These are phyloP conservation scores for Cinara cedri DNA, from an alignment of 2,888 invertebrate genomes.

Conservation along the genomic window DNA sequence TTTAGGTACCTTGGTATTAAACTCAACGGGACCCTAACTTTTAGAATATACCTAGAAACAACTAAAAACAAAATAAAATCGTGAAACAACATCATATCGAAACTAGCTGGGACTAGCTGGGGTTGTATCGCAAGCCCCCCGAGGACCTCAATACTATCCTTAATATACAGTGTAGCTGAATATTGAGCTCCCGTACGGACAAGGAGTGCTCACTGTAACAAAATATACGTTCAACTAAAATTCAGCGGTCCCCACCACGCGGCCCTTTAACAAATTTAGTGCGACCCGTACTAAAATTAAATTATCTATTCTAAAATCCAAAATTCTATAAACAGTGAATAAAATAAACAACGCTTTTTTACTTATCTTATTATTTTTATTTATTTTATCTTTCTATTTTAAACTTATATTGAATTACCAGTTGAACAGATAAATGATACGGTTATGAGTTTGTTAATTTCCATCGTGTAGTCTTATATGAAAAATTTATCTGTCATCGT, in stretches of 20 bases:
- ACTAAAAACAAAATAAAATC: constrained; percentile 35
- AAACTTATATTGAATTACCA: neutral
- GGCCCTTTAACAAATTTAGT: neutral
- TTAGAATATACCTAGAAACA: constrained; percentile 25
- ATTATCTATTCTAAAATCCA: neutral
- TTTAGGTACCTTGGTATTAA: neutral
- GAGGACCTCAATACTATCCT: constrained; percentile 33
- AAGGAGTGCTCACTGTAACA: constrained; percentile 29
- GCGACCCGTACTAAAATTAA: neutral
- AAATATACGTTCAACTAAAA: constrained; percentile 48
- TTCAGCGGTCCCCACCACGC: no score
- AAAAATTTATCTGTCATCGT: no score
- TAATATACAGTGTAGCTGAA: constrained; percentile 34
- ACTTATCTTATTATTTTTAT: neutral
- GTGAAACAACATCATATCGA: constrained; percentile 30
- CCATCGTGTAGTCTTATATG: no score
- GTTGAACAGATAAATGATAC: neutral
- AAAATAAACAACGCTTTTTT: neutral
- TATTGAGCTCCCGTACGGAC: constrained; percentile 19
- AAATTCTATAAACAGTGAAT: neutral
- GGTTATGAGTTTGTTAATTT: no score
- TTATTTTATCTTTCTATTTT: constrained; percentile 7
- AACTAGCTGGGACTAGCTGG: constrained; percentile 37
- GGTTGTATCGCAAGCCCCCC: constrained; percentile 17
- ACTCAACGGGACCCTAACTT: constrained; percentile 27